Conservation (phyloP, 2,888 invertebrate species). For the Ormyrus thymus region DNA sequence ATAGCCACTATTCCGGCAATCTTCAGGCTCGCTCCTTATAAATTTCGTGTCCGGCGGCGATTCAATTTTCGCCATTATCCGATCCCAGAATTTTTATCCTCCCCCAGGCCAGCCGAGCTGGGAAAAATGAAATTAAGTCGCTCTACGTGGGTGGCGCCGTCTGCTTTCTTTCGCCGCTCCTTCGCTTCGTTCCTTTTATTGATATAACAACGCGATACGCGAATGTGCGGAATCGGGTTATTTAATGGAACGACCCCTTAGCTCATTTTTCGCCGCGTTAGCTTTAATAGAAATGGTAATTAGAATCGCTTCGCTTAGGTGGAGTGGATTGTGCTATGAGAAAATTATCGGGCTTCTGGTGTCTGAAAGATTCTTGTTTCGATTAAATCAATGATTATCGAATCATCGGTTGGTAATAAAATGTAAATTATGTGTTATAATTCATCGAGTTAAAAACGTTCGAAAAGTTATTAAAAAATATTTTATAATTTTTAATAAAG, state of each 20-base stretch:
- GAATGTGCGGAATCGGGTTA: constrained; percentile 26
- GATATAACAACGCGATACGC: constrained; percentile 39
- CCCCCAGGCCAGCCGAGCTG: not conserved
- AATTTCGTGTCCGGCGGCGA: constrained; percentile 9
- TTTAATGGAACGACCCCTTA: constrained; percentile 12
- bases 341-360: too few species aligned
- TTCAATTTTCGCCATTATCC: constrained; percentile 43
- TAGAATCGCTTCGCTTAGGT: not conserved
- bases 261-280: not conserved
- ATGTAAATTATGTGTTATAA: too few species aligned
- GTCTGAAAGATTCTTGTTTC: not conserved
- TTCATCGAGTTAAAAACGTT: too few species aligned
- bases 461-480: too few species aligned
- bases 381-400: too few species aligned
- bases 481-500: too few species aligned
- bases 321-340: too few species aligned
- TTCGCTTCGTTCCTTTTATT: constrained; percentile 31
- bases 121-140: constrained; percentile 44
- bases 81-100: constrained; percentile 34
- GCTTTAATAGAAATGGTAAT: constrained; percentile 34
- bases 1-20: not conserved
- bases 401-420: too few species aligned
- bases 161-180: not conserved
- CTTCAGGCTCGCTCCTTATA: not conserved
- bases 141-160: not conserved